Percentiles rank a stretch among this genome's conserved stretches.
These are phyloP conservation scores for Lottia gigantea DNA, from an alignment of 2,888 invertebrate species.

Conservation along the genomic window DNA sequence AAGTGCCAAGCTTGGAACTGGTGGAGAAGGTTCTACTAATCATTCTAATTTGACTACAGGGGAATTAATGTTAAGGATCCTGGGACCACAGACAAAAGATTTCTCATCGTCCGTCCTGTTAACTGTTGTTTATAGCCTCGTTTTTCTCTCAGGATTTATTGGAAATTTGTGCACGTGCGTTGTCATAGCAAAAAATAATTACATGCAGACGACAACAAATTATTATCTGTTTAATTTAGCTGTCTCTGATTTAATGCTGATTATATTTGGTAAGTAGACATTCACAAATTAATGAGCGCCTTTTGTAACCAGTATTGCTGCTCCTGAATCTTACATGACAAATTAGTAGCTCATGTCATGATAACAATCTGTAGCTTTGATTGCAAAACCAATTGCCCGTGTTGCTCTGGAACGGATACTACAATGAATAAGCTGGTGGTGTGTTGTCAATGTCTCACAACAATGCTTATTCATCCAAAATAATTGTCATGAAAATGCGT, in stretches of 20 bases:
- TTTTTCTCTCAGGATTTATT: slow-evolving; percentile 38
- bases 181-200: slow-evolving; percentile 66
- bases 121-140: slow-evolving; percentile 33
- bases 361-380: no score
- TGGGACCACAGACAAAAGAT: slow-evolving; percentile 30
- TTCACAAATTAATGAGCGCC: not conserved
- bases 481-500: no score
- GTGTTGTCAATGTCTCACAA: no score
- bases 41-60: slow-evolving; percentile 19
- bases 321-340: no score
- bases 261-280: slow-evolving; percentile 75
- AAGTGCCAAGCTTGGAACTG: not conserved
- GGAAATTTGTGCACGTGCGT: slow-evolving; percentile 48
- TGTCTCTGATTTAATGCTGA: slow-evolving; percentile 82
- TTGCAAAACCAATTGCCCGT: no score
- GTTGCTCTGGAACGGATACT: no score
- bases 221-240: slow-evolving; percentile 91
- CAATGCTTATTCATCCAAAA: no score
- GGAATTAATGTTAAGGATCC: slow-evolving; percentile 21
- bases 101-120: slow-evolving; percentile 25
- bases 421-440: no score
- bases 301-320: no score
- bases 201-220: slow-evolving; percentile 90
- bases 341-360: no score
- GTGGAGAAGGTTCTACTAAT: not conserved